These are phyloP conservation scores for Pomatostomus ruficeps DNA, from an alignment of 2,113 vertebrate genomes.

Conservation along the genomic window DNA sequence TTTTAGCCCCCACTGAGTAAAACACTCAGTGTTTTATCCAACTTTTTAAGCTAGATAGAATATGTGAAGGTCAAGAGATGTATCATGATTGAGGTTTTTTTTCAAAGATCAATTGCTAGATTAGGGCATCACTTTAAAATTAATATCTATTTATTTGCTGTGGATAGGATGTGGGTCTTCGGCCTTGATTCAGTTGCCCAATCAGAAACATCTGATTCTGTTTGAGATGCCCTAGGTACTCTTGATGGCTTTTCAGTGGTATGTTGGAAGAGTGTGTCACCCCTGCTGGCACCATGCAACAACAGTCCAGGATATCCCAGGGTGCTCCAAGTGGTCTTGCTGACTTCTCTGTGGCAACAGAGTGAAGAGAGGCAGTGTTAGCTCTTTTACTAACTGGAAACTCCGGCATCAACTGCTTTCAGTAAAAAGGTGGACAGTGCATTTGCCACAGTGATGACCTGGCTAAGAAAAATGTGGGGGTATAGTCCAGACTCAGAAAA, in stretches of 20 bases:
- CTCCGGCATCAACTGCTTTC: not conserved
- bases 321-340: slow-evolving; percentile 1
- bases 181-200: not conserved
- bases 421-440: not conserved
- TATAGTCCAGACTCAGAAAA: not conserved
- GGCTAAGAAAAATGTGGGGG: not conserved
- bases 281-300: not conserved
- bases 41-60: not conserved
- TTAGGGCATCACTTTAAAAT: not conserved
- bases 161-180: not conserved
- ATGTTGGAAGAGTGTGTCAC: not conserved
- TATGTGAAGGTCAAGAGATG: not conserved
- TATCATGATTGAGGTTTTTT: not conserved
- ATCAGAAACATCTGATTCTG: not conserved
- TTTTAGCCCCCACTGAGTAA: no score
- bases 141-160: not conserved
- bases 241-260: not conserved
- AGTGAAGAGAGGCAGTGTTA: not conserved
- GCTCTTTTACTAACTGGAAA: not conserved
- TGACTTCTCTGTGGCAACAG: not conserved
- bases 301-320: not conserved
- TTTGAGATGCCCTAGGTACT: not conserved
- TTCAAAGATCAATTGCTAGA: not conserved
- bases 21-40: not conserved
- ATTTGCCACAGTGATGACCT: not conserved